Conservation (phyloP, 2,113 vertebrate species). For the Sander lucioperca region DNA sequence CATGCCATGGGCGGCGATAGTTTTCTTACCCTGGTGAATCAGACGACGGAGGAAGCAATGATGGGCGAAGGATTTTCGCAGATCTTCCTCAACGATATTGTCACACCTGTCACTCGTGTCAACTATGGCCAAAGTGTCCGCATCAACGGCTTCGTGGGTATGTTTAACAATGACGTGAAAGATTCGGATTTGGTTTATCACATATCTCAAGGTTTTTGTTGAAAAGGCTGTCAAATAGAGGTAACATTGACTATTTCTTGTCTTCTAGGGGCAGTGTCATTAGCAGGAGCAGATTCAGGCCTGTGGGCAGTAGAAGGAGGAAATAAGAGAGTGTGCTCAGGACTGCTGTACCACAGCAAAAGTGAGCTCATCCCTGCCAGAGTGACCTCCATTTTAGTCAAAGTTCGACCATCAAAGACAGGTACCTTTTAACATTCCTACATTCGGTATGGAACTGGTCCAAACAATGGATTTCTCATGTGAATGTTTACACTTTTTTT, state of each 20-base stretch:
- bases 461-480: background rate
- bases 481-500: background rate
- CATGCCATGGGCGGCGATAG: conserved; percentile 89
- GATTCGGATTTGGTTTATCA: background rate
- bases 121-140: conserved; percentile 89
- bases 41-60: conserved; percentile 90
- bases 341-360: conserved; percentile 90
- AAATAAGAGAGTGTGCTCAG: conserved; percentile 90
- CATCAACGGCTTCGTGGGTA: conserved; percentile 91
- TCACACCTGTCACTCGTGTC: conserved; percentile 86
- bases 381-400: conserved; percentile 87
- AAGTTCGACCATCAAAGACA: conserved; percentile 77
- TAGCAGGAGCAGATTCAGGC: conserved; percentile 84
- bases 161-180: conserved; percentile 28
- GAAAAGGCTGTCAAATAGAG: background rate
- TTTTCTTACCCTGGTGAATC: conserved; percentile 87
- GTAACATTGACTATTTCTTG: background rate
- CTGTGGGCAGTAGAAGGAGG: conserved; percentile 95
- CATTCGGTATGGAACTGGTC: background rate
- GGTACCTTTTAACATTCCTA: conserved; percentile 76
- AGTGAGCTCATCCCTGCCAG: conserved; percentile 87
- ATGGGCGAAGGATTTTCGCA: conserved; percentile 91
- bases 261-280: conserved; percentile 87
- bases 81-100: conserved; percentile 89
- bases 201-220: background rate